A percentile compares a stretch with the other conserved stretches of the same genome.
Evolutionary conservation across 2,888 invertebrate genomes (phyloP).

Genomic region (Agonum fuliginosum): DNA sequence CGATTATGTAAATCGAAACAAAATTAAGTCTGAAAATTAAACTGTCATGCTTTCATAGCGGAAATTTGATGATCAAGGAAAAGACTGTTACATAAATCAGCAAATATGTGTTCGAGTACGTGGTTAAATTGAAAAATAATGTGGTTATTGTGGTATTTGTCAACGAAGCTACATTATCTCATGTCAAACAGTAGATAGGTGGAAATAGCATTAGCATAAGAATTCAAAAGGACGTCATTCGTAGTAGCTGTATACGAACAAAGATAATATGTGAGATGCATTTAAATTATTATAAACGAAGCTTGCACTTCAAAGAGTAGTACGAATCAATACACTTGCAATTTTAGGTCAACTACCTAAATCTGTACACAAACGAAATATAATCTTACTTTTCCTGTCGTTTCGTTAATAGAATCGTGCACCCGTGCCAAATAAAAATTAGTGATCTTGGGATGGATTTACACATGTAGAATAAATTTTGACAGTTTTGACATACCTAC

Average conservation of each 20-base stretch:
- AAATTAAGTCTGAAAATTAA: not conserved
- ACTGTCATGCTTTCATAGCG: conserved; percentile 8
- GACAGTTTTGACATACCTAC: conserved; percentile 53
- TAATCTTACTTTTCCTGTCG: conserved; percentile 30
- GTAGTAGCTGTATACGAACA: not conserved
- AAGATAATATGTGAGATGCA: conserved; percentile 5
- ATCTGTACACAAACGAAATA: conserved; percentile 6
- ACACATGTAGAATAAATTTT: conserved; percentile 34
- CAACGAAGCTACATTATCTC: not conserved
- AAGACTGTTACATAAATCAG: conserved; percentile 7
- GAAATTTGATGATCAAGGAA: conserved; percentile 2
- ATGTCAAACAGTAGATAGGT: not conserved
- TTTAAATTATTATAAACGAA: conserved; percentile 20
- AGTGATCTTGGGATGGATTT: not conserved
- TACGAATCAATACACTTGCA: conserved; percentile 43
- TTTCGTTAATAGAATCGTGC: not conserved
- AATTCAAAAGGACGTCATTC: not conserved
- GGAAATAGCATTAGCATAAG: not conserved
- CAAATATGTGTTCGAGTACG: conserved; percentile 6
- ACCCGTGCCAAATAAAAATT: not conserved
- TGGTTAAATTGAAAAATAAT: conserved; percentile 9
- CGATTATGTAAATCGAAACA: conserved; percentile 44
- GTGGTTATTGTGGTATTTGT: conserved; percentile 2
- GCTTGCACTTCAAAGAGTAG: not conserved
- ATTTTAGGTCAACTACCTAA: conserved; percentile 46